Base-by-base conservation (phyloP, 2,888 invertebrate species). In the Drosophila conformis region DNA sequence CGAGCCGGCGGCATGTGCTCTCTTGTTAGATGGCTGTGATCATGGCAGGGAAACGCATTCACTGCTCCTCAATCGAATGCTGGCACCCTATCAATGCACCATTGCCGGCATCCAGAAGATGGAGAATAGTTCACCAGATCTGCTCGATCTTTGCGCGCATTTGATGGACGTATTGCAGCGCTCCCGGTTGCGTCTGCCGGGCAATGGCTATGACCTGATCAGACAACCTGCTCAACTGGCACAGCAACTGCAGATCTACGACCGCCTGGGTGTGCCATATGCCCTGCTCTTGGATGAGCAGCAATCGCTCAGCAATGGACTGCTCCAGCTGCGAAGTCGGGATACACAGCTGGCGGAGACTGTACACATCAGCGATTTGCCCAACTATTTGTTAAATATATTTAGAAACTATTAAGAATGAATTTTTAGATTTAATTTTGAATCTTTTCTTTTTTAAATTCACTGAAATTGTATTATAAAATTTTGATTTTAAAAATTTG, bases 1-100 rank as follows among this genome's bases (percentile, higher is more conserved):
- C 40, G 90, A 93, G 58, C 64, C 83, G 1, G 89, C 91, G 25
- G 85, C 88, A 4, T 85, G 89, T 62, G 91, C 90, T 0, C 69
- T 93, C 15, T 93, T 94, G 6, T 91, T 94, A 77, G 95, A 95
- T 77, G 94, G 94, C 35, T 91, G 93, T 35, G 94, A 94, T 78
- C 94, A 94, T 79, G 93, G 94, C 0, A 73, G 94, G 93, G 73
- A 91, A 93, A 67, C 91, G 92, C 75, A 92, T 11, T 86, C 89
- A 13, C 69, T 93, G 18, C 72, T 85, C 4, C 64, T 93, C 1
- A 96, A 97, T 88, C 94, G 96, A 68, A 96, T 95, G 92, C 93
- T 97, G 69, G 95, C 96, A 18, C 97, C 97, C 0, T 97, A 95
- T 89, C 97, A 97, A 94, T 95, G 96, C 70, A 94, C 95, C 54